Base-by-base conservation (phyloP, 1,140 invertebrate species). In the Zaprionus gabonicus region DNA sequence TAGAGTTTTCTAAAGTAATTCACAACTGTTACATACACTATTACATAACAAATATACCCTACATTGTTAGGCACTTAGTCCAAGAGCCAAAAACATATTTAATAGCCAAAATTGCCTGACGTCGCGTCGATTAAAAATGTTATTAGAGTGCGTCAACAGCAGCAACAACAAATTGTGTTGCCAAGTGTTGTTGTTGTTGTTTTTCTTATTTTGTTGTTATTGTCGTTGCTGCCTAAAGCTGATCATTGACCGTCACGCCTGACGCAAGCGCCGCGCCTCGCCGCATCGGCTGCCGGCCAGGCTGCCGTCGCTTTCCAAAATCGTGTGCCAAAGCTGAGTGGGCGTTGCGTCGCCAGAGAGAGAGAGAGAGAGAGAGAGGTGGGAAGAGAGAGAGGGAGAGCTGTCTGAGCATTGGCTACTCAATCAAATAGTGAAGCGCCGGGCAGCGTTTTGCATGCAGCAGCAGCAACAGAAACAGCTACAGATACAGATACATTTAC, bases 161-260 rank as follows among this genome's bases (percentile, higher is more conserved):
- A 31, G 17, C 78, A 49, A 62, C 34, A 67, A 66, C 13, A 36
- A 71, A 65, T 44, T 69, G 60, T 38, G 60, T 38, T 75, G 64
- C 64, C 65, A 36, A 53, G 49, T 76, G 65, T 41, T 59, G 57
- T 51, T 76, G 65, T 41, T 59, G 57, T 51, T 31, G 55, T 69
- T 49, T 53, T 65, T 59, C 55, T 20, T 58, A 49, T 55, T 72
- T 55, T 72, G 65, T 59, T 76, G 66, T 49, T 58, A 63, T 65
- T 69, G 64, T 59, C 58, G 67, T 58, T 57, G 75, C 70, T 65
- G 82, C 56, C 83, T 53, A 82, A 85, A 90, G 79, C 58, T 88
- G 85, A 88, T 90, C 84, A 91, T 88, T 88, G 84, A 88, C 84
- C 84, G 84, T 88, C 84, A 88, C 84, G 84, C 85, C 81, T 80